Base-by-base conservation (phyloP, 1,140 invertebrate species). In the Hyphantria cunea region DNA sequence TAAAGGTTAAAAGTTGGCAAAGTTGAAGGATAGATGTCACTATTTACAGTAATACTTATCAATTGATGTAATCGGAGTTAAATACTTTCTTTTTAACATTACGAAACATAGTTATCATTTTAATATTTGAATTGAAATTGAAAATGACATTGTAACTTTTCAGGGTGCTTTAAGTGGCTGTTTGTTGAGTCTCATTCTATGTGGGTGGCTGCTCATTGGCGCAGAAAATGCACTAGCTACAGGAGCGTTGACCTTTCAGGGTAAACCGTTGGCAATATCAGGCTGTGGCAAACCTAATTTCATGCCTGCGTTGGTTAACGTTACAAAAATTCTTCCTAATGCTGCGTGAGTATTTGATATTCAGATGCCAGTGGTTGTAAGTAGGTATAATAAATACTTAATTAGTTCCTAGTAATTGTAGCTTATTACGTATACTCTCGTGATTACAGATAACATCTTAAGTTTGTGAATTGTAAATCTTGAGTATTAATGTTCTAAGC, bases 191-290 rank as follows among this genome's bases (percentile, higher is more conserved):
- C 70, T 89, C 9, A 68, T 90, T 11, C 78, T 89, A 12, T 90
- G 87, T 31, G 86, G 87, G 34, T 90, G 86, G 86, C 65, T 90
- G 9, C 80, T 90, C 5, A 82, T 90, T 31, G 87, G 86, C 13
- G 86, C 87, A 32, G 86, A 90, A 71, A 86, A 90, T 66, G 84
- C 87, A 34, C 50, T 90, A 0, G 87, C 87, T 0, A 79, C 84
- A 33, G 87, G 87, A 37, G 86, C 86, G 48, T 76, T 90, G 76
- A 89, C 84, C 76, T 90, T 87, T 61, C 87, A 90, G 65, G 81
- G 84, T 8, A 90, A 90, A 56, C 79, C 83, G 11, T 61, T 90
- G 44, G 68, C 78, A 8, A 81, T 81, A 17, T 75, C 78, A 33
- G 86, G 82, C 15, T 90, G 87, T 56, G 86, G 84, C 3, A 85